Percentiles rank a stretch among this genome's conserved stretches.
Conservation (phyloP, 1,140 invertebrate genomes). For the Drosophila arizonae region DNA sequence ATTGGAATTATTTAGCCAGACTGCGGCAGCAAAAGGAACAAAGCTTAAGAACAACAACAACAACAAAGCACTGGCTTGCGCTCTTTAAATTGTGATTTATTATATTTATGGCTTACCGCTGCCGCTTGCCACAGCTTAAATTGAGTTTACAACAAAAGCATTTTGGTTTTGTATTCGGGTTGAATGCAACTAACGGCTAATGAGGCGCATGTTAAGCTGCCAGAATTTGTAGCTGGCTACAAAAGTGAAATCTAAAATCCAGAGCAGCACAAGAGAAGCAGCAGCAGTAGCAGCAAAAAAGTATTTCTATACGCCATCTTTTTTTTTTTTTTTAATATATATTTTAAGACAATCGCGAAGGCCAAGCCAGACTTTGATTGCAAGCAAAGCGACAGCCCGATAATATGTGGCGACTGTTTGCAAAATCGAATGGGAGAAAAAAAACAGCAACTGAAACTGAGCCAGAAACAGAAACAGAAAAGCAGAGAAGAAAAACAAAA, state of each 20-base stretch:
- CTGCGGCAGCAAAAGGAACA: slow-evolving; percentile 30
- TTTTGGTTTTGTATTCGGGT: slow-evolving; percentile 10
- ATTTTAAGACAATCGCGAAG: slow-evolving; percentile 18
- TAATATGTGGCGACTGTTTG: slow-evolving; percentile 35
- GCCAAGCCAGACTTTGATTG: slow-evolving; percentile 47
- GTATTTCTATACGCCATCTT: slow-evolving; percentile 37
- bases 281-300: not conserved
- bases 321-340: not conserved
- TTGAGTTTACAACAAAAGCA: slow-evolving; percentile 47
- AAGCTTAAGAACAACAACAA: slow-evolving; percentile 30
- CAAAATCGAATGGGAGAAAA: slow-evolving; percentile 17
- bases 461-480: slow-evolving; percentile 11
- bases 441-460: not conserved
- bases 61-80: slow-evolving; percentile 33
- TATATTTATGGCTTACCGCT: slow-evolving; percentile 43
- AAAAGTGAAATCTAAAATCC: slow-evolving; percentile 63
- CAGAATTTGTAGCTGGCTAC: slow-evolving; percentile 38
- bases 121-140: slow-evolving; percentile 24
- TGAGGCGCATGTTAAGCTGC: slow-evolving; percentile 58
- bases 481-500: slow-evolving; percentile 21
- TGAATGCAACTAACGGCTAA: slow-evolving; percentile 71
- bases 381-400: slow-evolving; percentile 13
- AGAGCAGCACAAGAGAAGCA: slow-evolving; percentile 3
- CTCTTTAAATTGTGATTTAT: slow-evolving; percentile 76
- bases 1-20: slow-evolving; percentile 72